phyloP scores from a whole-genome alignment of 2,113 vertebrate genomes.

The Carassius auratus region DNA sequence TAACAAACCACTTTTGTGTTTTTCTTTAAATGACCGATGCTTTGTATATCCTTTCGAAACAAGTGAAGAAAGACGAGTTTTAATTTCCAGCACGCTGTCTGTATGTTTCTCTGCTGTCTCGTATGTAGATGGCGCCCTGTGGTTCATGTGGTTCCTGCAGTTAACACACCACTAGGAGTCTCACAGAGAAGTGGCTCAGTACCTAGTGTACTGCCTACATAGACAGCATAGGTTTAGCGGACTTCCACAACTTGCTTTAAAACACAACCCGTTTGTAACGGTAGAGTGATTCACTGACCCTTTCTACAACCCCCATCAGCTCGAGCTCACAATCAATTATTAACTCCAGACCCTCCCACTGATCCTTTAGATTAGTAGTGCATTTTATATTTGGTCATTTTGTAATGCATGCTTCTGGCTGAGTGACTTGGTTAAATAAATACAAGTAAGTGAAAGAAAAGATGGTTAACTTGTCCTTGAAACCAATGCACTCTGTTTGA shows the following conservation, averaged over 20 bases:
- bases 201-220: background rate
- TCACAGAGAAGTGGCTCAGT: background rate
- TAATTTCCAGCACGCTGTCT: background rate
- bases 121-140: background rate
- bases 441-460: background rate
- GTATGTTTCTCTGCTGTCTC: constrained; percentile 7
- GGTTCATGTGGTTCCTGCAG: background rate
- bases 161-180: background rate
- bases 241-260: background rate
- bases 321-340: constrained; percentile 16
- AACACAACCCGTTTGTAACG: background rate
- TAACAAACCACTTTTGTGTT: background rate
- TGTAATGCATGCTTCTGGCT: background rate
- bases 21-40: background rate
- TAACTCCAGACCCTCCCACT: background rate
- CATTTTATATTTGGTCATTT: constrained; percentile 13
- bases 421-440: background rate
- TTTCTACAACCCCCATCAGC: constrained; percentile 19
- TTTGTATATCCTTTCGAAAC: background rate
- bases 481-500: background rate
- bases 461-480: background rate
- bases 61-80: background rate
- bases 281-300: constrained; percentile 10
- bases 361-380: background rate
- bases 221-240: background rate